These are phyloP conservation scores for Toxotes lorentzi DNA, from an alignment of 2,797 vertebrate genomes.

Conservation along the genomic window DNA sequence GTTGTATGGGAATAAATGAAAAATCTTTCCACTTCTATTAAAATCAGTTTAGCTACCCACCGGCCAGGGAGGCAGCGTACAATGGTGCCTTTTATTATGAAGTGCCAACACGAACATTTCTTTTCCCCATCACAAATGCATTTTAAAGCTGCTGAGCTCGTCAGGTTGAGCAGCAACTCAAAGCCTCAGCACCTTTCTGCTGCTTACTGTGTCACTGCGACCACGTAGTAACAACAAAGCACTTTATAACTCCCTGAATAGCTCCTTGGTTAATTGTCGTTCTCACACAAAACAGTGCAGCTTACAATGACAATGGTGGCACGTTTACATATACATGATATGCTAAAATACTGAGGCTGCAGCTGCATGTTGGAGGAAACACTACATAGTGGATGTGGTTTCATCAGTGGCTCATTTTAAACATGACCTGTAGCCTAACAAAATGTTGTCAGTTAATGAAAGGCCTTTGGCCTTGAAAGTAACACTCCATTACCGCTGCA, in stretches of 20 bases:
- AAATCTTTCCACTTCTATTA: not conserved
- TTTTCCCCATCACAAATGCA: not conserved
- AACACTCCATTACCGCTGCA: too few species aligned
- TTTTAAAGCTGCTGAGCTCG: slow-evolving; percentile 10
- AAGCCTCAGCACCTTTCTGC: slow-evolving; percentile 12
- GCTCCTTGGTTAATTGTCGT: not conserved
- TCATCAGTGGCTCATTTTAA: too few species aligned
- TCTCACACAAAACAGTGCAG: too few species aligned
- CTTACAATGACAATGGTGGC: too few species aligned
- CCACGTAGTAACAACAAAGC: not conserved
- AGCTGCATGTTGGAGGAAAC: too few species aligned
- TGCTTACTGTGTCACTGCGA: not conserved
- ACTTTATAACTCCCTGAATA: not conserved
- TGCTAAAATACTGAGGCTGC: too few species aligned
- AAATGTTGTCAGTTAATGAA: too few species aligned
- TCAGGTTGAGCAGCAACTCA: not conserved
- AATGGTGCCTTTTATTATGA: not conserved
- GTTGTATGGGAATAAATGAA: not conserved
- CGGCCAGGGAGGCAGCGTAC: not conserved
- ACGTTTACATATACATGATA: too few species aligned
- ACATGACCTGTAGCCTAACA: too few species aligned
- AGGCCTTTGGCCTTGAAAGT: too few species aligned
- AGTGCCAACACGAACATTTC: not conserved
- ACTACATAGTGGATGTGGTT: too few species aligned
- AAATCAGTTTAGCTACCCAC: not conserved